phyloP scores from a whole-genome alignment of 37 sponge, comb jelly and placozoan species.

The Halisarca cf. caerulea region DNA sequence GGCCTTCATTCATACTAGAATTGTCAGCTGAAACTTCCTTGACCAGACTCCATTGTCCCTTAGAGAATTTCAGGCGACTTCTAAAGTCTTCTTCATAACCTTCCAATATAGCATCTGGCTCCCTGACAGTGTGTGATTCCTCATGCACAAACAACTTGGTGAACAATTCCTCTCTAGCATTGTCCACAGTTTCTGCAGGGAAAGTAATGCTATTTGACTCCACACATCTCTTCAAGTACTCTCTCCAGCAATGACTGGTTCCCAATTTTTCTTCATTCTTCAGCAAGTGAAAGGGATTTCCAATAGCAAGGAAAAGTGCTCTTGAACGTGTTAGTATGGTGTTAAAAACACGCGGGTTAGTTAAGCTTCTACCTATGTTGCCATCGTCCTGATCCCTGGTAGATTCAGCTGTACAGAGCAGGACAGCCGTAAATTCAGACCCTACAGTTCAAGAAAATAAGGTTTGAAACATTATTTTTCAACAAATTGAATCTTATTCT shows the following conservation, averaged over 20 bases:
- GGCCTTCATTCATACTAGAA: not conserved
- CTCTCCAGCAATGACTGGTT: slow-evolving; percentile 59
- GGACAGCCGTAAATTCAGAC: slow-evolving; percentile 58
- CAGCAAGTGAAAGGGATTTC: slow-evolving; percentile 68
- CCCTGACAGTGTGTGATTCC: not conserved
- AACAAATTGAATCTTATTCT: too few species aligned
- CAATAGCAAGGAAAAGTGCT: slow-evolving; percentile 64
- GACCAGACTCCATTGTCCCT: not conserved
- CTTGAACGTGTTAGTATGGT: slow-evolving; percentile 66
- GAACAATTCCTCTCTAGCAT: not conserved
- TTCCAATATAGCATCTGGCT: not conserved
- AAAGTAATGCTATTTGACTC: slow-evolving; percentile 45
- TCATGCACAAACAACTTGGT: not conserved
- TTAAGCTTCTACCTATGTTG: not conserved
- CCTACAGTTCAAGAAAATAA: too few species aligned
- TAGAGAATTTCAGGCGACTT: not conserved
- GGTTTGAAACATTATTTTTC: too few species aligned
- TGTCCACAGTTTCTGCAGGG: not conserved
- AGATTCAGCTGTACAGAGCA: slow-evolving; percentile 55
- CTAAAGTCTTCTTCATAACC: slow-evolving; percentile 5
- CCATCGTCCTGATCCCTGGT: not conserved
- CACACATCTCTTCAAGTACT: slow-evolving; percentile 62
- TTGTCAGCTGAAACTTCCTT: not conserved
- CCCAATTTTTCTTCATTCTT: slow-evolving; percentile 21
- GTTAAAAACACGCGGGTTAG: slow-evolving; percentile 57